These are phyloP conservation scores for Drosophila arawakana DNA, from an alignment of 1,140 invertebrate genomes.

Conservation along the genomic window DNA sequence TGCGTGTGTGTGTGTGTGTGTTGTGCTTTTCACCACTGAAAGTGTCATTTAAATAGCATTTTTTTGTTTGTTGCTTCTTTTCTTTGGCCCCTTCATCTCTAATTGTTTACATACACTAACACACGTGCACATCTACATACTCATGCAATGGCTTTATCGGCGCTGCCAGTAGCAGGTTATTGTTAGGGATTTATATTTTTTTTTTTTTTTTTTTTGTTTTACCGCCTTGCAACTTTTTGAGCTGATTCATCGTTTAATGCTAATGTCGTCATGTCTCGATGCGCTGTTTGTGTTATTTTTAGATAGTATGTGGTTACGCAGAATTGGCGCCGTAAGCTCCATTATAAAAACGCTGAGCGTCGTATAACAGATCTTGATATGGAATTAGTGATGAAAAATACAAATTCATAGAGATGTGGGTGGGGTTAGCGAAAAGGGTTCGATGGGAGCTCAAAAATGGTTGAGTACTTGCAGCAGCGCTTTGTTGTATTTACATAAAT, in stretches of 20 bases:
- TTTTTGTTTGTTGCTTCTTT: slow-evolving; percentile 54
- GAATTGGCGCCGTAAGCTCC: slow-evolving; percentile 20
- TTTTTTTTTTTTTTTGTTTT: slow-evolving; percentile 17
- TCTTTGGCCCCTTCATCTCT: slow-evolving; percentile 47
- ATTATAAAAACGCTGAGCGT: slow-evolving; percentile 7
- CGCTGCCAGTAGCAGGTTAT: slow-evolving; percentile 34
- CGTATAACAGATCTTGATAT: slow-evolving; percentile 17
- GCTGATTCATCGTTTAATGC: slow-evolving; percentile 64
- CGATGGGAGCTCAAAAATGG: too few relatives aligned
- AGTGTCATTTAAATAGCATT: slow-evolving; percentile 71
- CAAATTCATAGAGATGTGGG: neutral
- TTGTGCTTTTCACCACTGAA: slow-evolving; percentile 70
- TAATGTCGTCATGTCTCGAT: slow-evolving; percentile 57
- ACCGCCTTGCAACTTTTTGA: slow-evolving; percentile 42
- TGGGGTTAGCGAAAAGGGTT: too few relatives aligned
- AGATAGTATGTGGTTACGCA: slow-evolving; percentile 23
- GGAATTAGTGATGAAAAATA: neutral
- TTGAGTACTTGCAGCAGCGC: slow-evolving; percentile 14
- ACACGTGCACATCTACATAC: slow-evolving; percentile 19
- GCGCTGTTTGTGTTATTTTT: slow-evolving; percentile 48
- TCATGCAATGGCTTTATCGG: slow-evolving; percentile 36
- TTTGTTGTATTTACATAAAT: slow-evolving; percentile 17
- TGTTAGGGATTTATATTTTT: slow-evolving; percentile 20
- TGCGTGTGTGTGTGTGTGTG: slow-evolving; percentile 21
- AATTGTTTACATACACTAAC: slow-evolving; percentile 56